Evolutionary conservation across 2,797 vertebrate genomes (phyloP).

Genomic region (Smutsia gigantea): DNA sequence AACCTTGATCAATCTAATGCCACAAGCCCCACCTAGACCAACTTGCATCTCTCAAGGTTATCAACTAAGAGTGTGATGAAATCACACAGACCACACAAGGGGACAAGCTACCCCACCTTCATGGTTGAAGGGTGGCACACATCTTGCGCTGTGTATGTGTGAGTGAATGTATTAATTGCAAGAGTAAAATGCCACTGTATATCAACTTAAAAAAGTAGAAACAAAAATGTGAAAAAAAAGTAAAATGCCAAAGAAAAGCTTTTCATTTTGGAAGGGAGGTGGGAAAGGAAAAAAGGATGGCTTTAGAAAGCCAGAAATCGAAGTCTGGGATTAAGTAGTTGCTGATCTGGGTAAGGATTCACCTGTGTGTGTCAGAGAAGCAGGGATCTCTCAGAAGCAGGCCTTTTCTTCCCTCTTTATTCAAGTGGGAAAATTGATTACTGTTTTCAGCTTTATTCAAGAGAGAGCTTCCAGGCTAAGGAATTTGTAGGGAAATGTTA

Average conservation of each 20-base stretch:
- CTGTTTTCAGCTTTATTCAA: neutral
- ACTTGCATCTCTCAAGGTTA: neutral
- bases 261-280: conserved; percentile 15
- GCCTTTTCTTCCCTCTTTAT: neutral
- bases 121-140: neutral
- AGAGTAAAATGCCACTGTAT: neutral
- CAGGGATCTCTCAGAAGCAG: neutral
- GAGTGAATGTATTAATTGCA: neutral
- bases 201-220: too few species aligned
- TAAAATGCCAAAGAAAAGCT: neutral
- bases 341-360: neutral
- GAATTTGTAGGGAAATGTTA: neutral
- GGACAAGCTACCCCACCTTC: neutral
- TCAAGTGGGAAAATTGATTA: neutral
- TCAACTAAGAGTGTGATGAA: neutral
- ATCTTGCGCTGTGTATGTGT: neutral
- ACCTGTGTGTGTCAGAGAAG: neutral
- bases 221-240: too few species aligned
- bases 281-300: neutral
- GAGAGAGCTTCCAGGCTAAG: neutral
- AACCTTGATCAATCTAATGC: neutral
- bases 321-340: neutral
- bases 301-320: neutral
- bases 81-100: neutral
- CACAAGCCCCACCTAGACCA: neutral